Evolutionary conservation across 2,888 invertebrate genomes (phyloP), one percentile per base, ranked within the genome.

Genomic region (Clostera curtula): DNA sequence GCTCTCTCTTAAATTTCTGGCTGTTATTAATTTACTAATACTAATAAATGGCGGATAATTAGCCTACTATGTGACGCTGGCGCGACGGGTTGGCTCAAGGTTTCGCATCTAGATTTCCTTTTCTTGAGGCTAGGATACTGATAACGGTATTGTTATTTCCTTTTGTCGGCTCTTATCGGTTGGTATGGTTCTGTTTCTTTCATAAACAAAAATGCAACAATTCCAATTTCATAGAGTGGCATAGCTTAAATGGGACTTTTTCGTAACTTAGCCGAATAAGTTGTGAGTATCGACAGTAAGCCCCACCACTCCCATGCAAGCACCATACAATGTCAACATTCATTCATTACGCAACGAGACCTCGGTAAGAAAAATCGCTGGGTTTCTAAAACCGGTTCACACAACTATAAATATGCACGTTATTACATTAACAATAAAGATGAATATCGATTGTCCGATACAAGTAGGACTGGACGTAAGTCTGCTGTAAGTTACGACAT

Each of bases 341-440:
- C 53, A 63, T 76, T 74, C 54, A 63, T 79, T 77, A 74, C 77
- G 77, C 75, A 79, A 79, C 48, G 46, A 69, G 72, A 58, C 77
- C 77, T 74, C 73, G 69, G 52, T 46, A 60, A 61, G 64, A 69
- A 70, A 69, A 69, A 70, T 61, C 47, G 49, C 60, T 57, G 58
- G 64, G 59, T 66, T 65, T 67, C 67, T 66, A 67, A 48, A 65
- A 61, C 51, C 30, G 35, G 47, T 43, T 42, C 19, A n/a, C 30
- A 29, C 29, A 10, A 27, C 23, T 35, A 37, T 35, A 33, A 23
- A 42, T 24, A 43, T 53, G 22, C 29, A 43, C 56, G 51, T 46
- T 61, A 58, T 45, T 15, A 1, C 24, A 5, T 30, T 19, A 16
- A 23, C 1, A 8, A 41, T 52, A 60, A 42, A 48, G 54, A 40